These are phyloP conservation scores for Macroteleia sp. DNA, from an alignment of 2,888 invertebrate species.

Conservation along the genomic window DNA sequence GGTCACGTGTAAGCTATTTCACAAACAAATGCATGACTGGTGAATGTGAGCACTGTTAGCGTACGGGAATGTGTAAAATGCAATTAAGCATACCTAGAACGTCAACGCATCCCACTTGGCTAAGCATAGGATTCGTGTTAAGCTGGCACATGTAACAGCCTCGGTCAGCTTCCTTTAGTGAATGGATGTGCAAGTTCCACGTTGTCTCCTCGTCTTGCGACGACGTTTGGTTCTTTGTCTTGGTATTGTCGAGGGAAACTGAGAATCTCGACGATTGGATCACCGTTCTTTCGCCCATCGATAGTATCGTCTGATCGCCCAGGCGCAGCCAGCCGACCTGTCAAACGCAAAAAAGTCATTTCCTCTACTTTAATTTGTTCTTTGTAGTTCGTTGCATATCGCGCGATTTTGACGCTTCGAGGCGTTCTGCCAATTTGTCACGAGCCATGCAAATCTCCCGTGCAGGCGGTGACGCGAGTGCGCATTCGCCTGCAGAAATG, in stretches of 20 bases:
- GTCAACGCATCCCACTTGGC: conserved; percentile 90
- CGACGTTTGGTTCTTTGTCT: conserved; percentile 75
- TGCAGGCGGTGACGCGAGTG: too few relatives aligned
- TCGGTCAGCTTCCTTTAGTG: conserved; percentile 89
- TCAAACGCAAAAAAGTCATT: conserved; percentile 36
- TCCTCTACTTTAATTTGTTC: conserved; percentile 19
- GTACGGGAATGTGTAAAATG: conserved; percentile 70
- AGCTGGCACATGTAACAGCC: conserved; percentile 93
- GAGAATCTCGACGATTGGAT: conserved; percentile 90
- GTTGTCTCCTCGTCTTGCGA: conserved; percentile 87
- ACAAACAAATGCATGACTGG: conserved; percentile 38
- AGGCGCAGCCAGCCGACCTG: conserved; percentile 92
- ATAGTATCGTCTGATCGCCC: conserved; percentile 90
- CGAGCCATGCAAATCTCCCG: too few relatives aligned
- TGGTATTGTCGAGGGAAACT: conserved; percentile 85
- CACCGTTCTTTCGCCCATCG: conserved; percentile 89
- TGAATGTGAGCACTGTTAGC: conserved; percentile 53
- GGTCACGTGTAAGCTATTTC: conserved; percentile 19
- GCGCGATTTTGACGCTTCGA: conserved; percentile 23
- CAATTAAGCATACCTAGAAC: conserved; percentile 87
- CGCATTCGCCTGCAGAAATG: too few relatives aligned
- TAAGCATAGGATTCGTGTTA: conserved; percentile 91
- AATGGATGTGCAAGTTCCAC: conserved; percentile 90
- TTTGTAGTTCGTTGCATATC: conserved; percentile 24
- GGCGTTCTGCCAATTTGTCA: conserved; percentile 32